A percentile compares a stretch with the other conserved stretches of the same genome.
These are phyloP conservation scores for Actinernus sp. DNA, from an alignment of 92 coral and sea anemone genomes.

Conservation along the genomic window DNA sequence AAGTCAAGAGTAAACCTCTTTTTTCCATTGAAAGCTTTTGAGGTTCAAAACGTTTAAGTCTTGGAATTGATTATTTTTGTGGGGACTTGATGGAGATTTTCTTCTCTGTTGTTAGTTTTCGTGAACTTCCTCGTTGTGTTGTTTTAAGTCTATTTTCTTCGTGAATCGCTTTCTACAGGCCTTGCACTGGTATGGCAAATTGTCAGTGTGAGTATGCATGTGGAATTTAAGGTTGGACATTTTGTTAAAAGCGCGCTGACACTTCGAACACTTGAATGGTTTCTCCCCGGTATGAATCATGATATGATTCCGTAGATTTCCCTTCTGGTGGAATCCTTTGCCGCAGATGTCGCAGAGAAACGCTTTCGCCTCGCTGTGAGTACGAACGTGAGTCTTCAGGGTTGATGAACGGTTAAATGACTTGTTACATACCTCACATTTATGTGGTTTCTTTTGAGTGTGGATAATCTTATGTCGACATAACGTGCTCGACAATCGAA, in stretches of 20 bases:
- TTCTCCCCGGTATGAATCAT: conserved; percentile 99
- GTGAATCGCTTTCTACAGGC: conserved; percentile 79
- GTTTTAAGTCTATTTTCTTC: conserved; percentile 75
- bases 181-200: conserved; percentile 83
- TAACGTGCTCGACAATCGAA: conserved; percentile 96
- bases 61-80: too few species aligned
- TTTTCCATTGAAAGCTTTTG: too few species aligned
- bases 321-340: conserved; percentile 98
- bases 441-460: conserved; percentile 96
- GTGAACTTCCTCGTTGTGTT: conserved; percentile 78
- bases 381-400: conserved; percentile 92
- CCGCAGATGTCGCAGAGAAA: conserved; percentile 94
- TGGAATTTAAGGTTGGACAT: conserved; percentile 98
- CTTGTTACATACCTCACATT: conserved; percentile 84
- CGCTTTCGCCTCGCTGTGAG: conserved; percentile 93
- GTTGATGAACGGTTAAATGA: conserved; percentile 96
- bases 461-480: conserved; percentile 98
- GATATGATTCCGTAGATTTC: conserved; percentile 93
- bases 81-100: too few species aligned
- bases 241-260: conserved; percentile 97
- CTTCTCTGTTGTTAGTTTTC: background rate
- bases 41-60: too few species aligned
- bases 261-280: conserved; percentile 90
- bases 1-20: background rate
- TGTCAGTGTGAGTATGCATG: conserved; percentile 93